Conservation (phyloP, 2,113 vertebrate genomes). For the Serinus canaria region DNA sequence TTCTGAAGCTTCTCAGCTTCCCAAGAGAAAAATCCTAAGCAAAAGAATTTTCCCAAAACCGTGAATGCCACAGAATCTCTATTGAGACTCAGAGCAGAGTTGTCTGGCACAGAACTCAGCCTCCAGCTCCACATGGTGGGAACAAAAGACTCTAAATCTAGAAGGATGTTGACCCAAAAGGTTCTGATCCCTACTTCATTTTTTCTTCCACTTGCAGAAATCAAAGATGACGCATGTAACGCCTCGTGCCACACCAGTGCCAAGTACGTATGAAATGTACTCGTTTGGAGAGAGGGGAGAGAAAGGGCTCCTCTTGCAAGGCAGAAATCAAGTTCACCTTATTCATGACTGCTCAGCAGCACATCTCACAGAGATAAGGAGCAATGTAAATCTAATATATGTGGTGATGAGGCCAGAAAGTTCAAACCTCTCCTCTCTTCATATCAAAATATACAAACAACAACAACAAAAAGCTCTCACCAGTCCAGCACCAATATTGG, state of each 20-base stretch:
- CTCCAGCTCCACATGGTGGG: not conserved
- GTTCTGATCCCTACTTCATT: not conserved
- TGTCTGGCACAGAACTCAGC: not conserved
- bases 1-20: too few species aligned
- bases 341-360: not conserved
- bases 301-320: not conserved
- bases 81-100: accelerated
- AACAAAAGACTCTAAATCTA: not conserved
- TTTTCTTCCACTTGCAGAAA: constrained; percentile 72
- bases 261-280: constrained; percentile 79
- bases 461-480: too few species aligned
- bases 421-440: not conserved
- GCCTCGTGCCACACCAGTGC: constrained; percentile 88
- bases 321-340: not conserved
- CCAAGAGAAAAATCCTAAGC: too few species aligned
- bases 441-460: not conserved
- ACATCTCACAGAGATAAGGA: not conserved
- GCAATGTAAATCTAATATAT: not conserved
- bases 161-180: not conserved
- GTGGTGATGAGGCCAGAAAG: not conserved
- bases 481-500: not conserved
- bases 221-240: constrained; percentile 76
- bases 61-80: too few species aligned
- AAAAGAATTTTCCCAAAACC: too few species aligned
- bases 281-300: not conserved